Conservation (phyloP, 2,888 invertebrate species). For the Eupithecia insigniata region DNA sequence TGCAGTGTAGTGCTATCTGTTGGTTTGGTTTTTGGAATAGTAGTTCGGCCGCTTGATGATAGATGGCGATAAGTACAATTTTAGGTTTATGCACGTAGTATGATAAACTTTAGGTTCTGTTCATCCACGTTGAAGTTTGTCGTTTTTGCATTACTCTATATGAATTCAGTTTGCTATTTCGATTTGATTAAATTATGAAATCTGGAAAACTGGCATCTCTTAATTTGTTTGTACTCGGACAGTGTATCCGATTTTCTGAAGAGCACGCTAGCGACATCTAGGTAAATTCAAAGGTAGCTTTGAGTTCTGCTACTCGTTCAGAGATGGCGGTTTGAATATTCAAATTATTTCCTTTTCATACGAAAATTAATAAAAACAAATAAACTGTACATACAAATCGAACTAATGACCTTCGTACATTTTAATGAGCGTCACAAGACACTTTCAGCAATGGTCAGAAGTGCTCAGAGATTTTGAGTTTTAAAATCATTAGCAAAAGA, state of each 20-base stretch:
- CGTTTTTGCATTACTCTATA: not conserved
- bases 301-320: constrained; percentile 4
- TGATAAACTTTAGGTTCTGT: not conserved
- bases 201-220: not conserved
- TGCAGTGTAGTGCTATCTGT: constrained; percentile 32
- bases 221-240: not conserved
- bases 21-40: constrained; percentile 1
- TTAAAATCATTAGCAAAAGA: not conserved
- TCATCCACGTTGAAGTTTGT: not conserved
- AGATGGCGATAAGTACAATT: constrained; percentile 42
- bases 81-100: not conserved
- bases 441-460: too few relatives aligned
- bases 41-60: constrained; percentile 31
- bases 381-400: too few relatives aligned
- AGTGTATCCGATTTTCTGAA: not conserved
- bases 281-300: not conserved
- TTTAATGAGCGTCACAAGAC: too few relatives aligned
- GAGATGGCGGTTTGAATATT: constrained; percentile 10
- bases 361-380: too few relatives aligned
- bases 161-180: not conserved
- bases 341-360: not conserved
- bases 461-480: not conserved
- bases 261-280: not conserved
- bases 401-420: not conserved
- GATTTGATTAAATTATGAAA: not conserved